phyloP scores from a whole-genome alignment of 2,888 invertebrate species.

The Phymatocera aterrima region DNA sequence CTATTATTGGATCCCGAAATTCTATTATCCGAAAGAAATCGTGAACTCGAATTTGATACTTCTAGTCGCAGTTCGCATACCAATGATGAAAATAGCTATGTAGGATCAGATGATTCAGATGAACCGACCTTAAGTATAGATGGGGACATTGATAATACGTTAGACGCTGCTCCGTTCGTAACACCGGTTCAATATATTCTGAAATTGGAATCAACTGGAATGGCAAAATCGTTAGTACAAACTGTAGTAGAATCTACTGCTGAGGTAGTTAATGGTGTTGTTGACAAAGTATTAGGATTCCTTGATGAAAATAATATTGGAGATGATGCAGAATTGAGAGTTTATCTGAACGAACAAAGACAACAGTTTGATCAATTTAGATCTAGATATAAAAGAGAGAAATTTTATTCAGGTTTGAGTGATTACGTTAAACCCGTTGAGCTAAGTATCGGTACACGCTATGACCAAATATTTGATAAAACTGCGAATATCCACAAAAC shows the following conservation, averaged over 20 bases:
- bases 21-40: not conserved
- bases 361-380: conserved; percentile 29
- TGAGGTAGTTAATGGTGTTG: conserved; percentile 44
- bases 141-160: not conserved
- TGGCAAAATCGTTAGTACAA: conserved; percentile 5
- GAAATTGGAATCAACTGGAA: conserved; percentile 19
- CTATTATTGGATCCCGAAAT: not conserved
- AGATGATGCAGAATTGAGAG: not conserved
- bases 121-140: not conserved
- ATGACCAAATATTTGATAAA: conserved; percentile 46
- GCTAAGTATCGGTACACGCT: conserved; percentile 48
- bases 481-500: conserved; percentile 32
- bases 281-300: conserved; percentile 13
- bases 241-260: not conserved
- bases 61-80: not conserved
- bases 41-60: not conserved
- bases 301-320: not conserved
- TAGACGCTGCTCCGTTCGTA: not conserved
- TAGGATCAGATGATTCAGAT: not conserved
- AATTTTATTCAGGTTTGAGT: not conserved
- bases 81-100: not conserved
- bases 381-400: conserved; percentile 15
- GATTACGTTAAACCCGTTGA: conserved; percentile 48
- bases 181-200: not conserved
- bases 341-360: conserved; percentile 24